These are phyloP conservation scores for Poecilus cupreus DNA, from an alignment of 2,888 invertebrate genomes.

Conservation along the genomic window DNA sequence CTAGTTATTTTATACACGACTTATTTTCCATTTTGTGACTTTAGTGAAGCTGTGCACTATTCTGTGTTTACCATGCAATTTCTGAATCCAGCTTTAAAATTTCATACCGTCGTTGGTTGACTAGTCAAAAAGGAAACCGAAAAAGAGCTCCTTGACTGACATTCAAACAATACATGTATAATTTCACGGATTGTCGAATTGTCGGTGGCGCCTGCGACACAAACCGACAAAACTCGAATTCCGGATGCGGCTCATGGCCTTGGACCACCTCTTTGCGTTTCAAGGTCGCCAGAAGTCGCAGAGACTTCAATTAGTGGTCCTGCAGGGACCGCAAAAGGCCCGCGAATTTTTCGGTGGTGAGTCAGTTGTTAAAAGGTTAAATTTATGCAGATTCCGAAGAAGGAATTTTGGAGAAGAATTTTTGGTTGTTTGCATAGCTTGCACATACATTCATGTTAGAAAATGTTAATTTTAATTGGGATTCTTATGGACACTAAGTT, in stretches of 20 bases:
- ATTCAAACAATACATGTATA: slow-evolving; percentile 16
- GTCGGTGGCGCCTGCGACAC: background rate
- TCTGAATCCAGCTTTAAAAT: too few relatives aligned
- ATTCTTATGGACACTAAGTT: too few relatives aligned
- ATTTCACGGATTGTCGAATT: slow-evolving; percentile 22
- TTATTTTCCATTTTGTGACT: too few relatives aligned
- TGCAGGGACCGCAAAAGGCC: background rate
- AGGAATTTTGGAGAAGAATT: background rate
- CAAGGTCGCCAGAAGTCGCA: background rate
- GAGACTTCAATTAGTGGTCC: background rate
- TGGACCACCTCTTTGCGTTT: background rate
- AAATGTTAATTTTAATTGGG: too few relatives aligned
- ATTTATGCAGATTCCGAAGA: background rate
- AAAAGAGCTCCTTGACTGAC: slow-evolving; percentile 7
- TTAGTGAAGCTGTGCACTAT: too few relatives aligned
- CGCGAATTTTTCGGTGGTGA: background rate
- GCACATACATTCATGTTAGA: too few relatives aligned
- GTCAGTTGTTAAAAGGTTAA: background rate
- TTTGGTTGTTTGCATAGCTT: too few relatives aligned
- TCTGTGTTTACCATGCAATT: too few relatives aligned
- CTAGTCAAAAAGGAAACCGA: slow-evolving; percentile 19
- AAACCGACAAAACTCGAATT: slow-evolving; percentile 14
- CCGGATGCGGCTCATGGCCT: slow-evolving; percentile 28
- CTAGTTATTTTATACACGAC: too few relatives aligned
- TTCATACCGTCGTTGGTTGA: background rate